Base-by-base conservation (phyloP, 2,113 vertebrate species). In the Cercopithecus mona region DNA sequence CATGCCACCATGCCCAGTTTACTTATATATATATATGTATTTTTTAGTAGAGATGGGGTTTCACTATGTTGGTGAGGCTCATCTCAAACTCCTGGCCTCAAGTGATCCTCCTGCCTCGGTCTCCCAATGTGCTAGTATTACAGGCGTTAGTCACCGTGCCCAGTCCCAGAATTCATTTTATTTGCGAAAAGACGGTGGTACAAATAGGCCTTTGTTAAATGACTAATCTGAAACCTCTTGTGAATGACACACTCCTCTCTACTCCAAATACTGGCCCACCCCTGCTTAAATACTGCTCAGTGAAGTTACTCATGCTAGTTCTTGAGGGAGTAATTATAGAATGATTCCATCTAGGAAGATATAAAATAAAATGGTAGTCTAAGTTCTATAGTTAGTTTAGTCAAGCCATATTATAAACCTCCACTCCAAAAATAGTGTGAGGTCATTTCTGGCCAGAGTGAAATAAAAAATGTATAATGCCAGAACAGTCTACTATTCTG, bases 401-500 rank as follows among this genome's bases (percentile, higher is more conserved):
- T 73, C 73, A 94, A 17, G 64, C n/a, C 14, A 35, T 59, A 52
- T 38, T 95, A 93, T 20, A 92, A 97, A 89, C 75, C 8, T 70
- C 48, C n/a, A 93, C 40, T 92, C 76, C 80, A 83, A 94, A 96
- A 97, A 93, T 59, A 90, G 2, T 70, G 35, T 81, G 32, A 91
- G 55, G 40, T 59, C 59, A 88, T 73, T 90, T 93, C 88, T 95
- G 17, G 61, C 2, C 30, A 95, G 0, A 93, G 45, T 57, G 66
- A 96, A 95, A 81, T 90, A 80, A 95, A 72, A 94, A 81, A 30
- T 13, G 10, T 35, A 78, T 55, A 55, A 88, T 68, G 16, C 25
- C 64, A 89, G 23, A 85, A 55, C 20, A 88, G 12, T 81, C 38
- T 73, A 23, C 25, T 66, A 61, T 32, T 95, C 27, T 88, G 57